phyloP scores from a whole-genome alignment of 2,113 vertebrate species.

The Megaleporinus macrocephalus region DNA sequence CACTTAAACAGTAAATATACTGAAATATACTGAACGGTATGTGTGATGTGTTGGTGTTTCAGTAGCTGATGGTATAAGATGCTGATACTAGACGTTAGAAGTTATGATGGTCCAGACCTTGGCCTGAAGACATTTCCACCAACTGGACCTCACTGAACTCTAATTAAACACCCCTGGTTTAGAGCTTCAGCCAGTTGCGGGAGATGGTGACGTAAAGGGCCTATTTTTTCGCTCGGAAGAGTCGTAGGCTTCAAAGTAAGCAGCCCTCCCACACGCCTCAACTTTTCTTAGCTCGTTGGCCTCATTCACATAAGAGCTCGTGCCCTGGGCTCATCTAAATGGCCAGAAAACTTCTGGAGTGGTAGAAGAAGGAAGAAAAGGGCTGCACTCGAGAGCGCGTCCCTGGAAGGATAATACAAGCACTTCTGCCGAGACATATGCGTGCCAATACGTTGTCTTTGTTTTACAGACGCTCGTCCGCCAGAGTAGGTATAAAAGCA shows the following conservation, averaged over 20 bases:
- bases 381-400: not conserved
- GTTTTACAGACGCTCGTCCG: not conserved
- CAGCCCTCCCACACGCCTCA: conserved; percentile 46
- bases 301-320: conserved; percentile 60
- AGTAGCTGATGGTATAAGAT: no score
- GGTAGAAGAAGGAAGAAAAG: not conserved
- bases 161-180: no score
- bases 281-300: conserved; percentile 50
- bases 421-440: not conserved
- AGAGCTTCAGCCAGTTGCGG: conserved; percentile 44
- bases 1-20: no score
- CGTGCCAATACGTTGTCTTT: not conserved
- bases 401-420: not conserved
- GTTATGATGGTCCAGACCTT: no score
- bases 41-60: no score
- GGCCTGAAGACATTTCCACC: no score
- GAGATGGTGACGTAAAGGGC: conserved; percentile 44
- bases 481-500: not conserved
- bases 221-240: conserved; percentile 55
- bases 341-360: conserved; percentile 45
- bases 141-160: no score
- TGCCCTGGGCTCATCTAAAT: conserved; percentile 40
- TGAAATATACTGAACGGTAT: no score
- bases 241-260: conserved; percentile 43
- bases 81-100: no score